Base-by-base conservation (phyloP, 2,113 vertebrate genomes). In the Microcebus jonahi region DNA sequence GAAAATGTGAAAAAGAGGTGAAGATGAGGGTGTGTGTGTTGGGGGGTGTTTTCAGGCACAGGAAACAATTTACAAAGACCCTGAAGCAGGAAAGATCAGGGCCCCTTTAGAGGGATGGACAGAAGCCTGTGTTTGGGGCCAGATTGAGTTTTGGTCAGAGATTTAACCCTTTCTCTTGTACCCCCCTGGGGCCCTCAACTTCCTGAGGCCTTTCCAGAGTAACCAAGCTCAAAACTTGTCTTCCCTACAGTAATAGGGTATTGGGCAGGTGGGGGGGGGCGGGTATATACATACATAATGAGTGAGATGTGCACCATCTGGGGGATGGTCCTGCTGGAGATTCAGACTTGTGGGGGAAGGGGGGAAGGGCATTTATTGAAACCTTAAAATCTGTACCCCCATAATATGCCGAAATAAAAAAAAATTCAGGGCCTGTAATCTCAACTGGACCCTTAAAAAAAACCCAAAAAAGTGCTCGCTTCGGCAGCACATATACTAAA, bases 81-180 rank as follows among this genome's bases (percentile, higher is more conserved):
- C 55, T 34, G 67, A 88, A 70, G 71, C 91, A 95, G 81, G 85
- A 76, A 87, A 77, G 76, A 76, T 88, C 25, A 39, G 85, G 90
- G 65, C 14, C 79, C 59, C 76, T 75, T 83, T 77, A 27, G n/a
- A 79, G 31, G 45, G 45, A 42, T 48, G 76, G 34, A 39, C 25
- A 80, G 65, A 65, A 88, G 48, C 11, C 71, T 31, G n/a, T 48
- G 3, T 73, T 63, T 63, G 39, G 12, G 85, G 82, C 67, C 77
- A 65, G n/a, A 34, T 93, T 87, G 65, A 68, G 48, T 85, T 77
- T 42, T 57, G 79, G 48, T 50, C 61, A 65, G 83, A 91, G 42
- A 10, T 94, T 97, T 90, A 90, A 96, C 95, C 63, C 79, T 91
- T 95, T 93, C 86, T n/a, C 5, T 21, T 87, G 53, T 8, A 50